Conservation (phyloP, 2,113 vertebrate genomes). For the Monopterus albus region DNA sequence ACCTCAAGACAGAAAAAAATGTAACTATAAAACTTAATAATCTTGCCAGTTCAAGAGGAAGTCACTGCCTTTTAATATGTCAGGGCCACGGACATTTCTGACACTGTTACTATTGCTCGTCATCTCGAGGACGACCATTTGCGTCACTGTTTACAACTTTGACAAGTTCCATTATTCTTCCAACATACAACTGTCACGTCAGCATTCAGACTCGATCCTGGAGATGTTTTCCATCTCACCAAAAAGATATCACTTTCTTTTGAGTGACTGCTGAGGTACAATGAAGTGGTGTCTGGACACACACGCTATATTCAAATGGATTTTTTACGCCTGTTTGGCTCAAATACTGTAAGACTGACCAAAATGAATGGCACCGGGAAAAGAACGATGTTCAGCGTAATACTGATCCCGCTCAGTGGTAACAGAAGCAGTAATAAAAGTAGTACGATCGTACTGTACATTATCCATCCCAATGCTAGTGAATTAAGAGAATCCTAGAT, state of each 20-base stretch:
- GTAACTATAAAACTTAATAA: conserved; percentile 4
- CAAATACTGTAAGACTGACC: no score
- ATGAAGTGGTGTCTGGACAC: conserved; percentile 1
- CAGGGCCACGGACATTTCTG: conserved; percentile 68
- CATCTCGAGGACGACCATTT: conserved; percentile 71
- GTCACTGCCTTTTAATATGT: conserved; percentile 76
- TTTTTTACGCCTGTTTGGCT: no score
- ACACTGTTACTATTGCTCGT: conserved; percentile 80
- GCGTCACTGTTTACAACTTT: conserved; percentile 71
- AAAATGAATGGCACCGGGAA: no score
- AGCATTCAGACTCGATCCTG: conserved; percentile 43
- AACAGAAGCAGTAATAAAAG: no score
- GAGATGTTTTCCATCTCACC: conserved; percentile 36
- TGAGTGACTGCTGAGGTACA: neutral
- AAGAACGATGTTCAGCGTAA: no score
- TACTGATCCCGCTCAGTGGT: no score
- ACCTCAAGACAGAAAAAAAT: no score
- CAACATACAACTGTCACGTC: conserved; percentile 55
- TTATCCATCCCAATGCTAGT: conserved; percentile 31
- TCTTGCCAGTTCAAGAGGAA: conserved; percentile 78
- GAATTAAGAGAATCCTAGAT: conserved; percentile 29
- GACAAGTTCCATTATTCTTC: conserved; percentile 80
- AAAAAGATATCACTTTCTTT: conserved; percentile 8
- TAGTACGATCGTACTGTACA: conserved; percentile 22
- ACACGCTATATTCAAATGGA: no score